phyloP scores from a whole-genome alignment of 1,140 invertebrate species.

The Phymastichus coffea region DNA sequence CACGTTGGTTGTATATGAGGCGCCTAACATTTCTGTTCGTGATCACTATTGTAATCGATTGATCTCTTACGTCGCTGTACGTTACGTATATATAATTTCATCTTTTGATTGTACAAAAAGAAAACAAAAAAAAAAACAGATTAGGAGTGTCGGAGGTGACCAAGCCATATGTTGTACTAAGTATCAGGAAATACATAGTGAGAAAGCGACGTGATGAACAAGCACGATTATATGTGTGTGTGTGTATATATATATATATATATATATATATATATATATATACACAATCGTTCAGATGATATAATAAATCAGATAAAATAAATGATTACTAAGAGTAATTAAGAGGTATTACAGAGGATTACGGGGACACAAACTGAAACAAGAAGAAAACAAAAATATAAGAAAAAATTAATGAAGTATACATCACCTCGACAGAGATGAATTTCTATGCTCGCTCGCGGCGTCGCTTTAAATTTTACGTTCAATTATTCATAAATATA shows the following conservation, averaged over 20 bases:
- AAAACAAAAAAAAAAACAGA: no score
- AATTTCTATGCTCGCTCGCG: slow-evolving; percentile 9
- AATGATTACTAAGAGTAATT: slow-evolving; percentile 5
- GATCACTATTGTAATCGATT: slow-evolving; percentile 11
- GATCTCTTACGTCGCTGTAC: background rate
- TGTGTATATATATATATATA: no score
- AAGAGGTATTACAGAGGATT: background rate
- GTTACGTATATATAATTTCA: no score
- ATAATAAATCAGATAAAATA: slow-evolving; percentile 10
- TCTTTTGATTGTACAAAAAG: background rate
- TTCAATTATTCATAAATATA: background rate
- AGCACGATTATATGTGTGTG: slow-evolving; percentile 26
- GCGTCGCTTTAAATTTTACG: slow-evolving; percentile 14
- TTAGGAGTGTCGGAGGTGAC: no score
- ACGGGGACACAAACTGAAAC: background rate
- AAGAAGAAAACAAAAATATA: no score
- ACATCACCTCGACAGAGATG: slow-evolving; percentile 16
- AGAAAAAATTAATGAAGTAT: no score
- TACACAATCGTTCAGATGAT: slow-evolving; percentile 35
- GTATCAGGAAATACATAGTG: no score
- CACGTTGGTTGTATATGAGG: slow-evolving; percentile 24
- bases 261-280: no score
- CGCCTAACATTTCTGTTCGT: slow-evolving; percentile 30
- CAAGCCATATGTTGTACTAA: no score
- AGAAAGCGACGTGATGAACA: slow-evolving; percentile 16